These are phyloP conservation scores for Zosterops japonicus DNA, from an alignment of 2,113 vertebrate species.

Conservation along the genomic window DNA sequence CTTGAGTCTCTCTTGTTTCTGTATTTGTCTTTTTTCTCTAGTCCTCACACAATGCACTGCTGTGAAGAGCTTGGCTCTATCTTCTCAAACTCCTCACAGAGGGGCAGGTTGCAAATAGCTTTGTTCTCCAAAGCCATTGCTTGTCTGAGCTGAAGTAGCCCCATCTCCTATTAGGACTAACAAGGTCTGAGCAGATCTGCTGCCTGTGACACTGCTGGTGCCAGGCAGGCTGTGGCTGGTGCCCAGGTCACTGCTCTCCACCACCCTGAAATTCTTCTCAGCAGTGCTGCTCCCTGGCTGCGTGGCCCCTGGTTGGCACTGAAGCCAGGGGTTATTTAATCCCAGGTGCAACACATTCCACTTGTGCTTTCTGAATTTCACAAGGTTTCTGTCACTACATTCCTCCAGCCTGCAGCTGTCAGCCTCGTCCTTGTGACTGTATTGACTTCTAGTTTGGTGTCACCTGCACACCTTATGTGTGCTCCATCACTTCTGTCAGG, in stretches of 20 bases:
- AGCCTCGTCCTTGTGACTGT: background rate
- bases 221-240: background rate
- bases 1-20: background rate
- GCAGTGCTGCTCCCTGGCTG: background rate
- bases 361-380: background rate
- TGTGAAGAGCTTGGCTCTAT: background rate
- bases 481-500: background rate
- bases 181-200: background rate
- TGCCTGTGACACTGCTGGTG: background rate
- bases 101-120: background rate
- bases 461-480: background rate
- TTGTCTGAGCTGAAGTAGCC: background rate
- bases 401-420: background rate
- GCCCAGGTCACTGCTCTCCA: fast-evolving
- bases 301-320: background rate
- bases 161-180: background rate
- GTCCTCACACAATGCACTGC: background rate
- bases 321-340: background rate
- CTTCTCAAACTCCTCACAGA: background rate
- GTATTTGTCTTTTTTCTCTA: background rate
- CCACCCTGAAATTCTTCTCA: background rate
- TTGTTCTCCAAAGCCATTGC: background rate
- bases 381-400: background rate
- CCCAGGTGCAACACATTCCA: background rate
- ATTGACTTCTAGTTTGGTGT: background rate